Conservation (phyloP, 2,888 invertebrate genomes). For the Pheosia tremula region DNA sequence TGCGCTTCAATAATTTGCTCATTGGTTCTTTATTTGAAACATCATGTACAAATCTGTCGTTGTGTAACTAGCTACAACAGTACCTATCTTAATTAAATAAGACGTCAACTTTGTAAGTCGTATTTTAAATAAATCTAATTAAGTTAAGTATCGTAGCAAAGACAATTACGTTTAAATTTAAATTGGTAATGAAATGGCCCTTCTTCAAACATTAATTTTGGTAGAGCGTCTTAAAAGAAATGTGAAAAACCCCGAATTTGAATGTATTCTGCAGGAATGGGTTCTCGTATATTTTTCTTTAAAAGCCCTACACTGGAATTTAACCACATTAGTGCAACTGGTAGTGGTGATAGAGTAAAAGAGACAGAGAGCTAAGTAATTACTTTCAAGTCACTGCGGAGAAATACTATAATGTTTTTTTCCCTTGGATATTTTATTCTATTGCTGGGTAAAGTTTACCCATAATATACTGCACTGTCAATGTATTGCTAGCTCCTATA, state of each 20-base stretch:
- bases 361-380: too few species aligned
- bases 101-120: conserved; percentile 12
- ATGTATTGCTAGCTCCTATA: too few species aligned
- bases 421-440: too few species aligned
- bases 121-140: conserved; percentile 26
- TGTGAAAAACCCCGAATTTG: background rate
- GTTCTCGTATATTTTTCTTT: background rate
- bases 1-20: too few species aligned
- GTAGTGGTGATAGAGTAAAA: too few species aligned
- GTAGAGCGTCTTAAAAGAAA: background rate
- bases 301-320: background rate
- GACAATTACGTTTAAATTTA: conserved; percentile 26
- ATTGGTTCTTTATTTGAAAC: too few species aligned
- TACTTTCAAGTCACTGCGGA: too few species aligned
- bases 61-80: background rate
- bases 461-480: too few species aligned
- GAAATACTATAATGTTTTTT: too few species aligned
- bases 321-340: too few species aligned
- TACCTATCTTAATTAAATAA: conserved; percentile 9
- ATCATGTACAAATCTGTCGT: too few species aligned
- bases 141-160: conserved; percentile 33
- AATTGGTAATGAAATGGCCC: conserved; percentile 25
- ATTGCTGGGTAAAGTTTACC: too few species aligned
- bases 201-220: conserved; percentile 12
- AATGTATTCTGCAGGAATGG: background rate